phyloP scores from a whole-genome alignment of 2,797 vertebrate genomes.

The Ibycter americanus region DNA sequence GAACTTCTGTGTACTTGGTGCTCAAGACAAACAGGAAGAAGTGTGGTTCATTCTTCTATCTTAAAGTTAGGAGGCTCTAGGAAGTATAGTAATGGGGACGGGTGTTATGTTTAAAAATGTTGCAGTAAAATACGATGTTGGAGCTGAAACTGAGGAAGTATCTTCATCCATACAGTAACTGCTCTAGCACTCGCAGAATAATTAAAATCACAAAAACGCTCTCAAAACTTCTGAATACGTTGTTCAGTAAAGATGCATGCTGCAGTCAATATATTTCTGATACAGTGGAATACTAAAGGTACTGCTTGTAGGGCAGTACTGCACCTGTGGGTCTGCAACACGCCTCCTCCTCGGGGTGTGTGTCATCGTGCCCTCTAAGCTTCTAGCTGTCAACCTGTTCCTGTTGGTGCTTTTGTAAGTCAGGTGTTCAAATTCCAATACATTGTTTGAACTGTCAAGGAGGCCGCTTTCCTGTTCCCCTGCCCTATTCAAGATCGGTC shows the following conservation, averaged over 20 bases:
- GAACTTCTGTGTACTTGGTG: not conserved
- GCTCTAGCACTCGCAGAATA: not conserved
- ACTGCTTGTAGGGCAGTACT: not conserved
- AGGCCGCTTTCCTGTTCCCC: not conserved
- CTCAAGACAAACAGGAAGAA: not conserved
- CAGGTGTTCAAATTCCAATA: not conserved
- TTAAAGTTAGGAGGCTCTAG: not conserved
- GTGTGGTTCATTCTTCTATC: not conserved
- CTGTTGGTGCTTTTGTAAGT: not conserved
- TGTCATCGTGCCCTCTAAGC: not conserved
- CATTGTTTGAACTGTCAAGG: not conserved
- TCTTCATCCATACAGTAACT: not conserved
- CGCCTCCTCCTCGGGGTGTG: fast-evolving
- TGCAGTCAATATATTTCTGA: not conserved
- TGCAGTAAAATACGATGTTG: not conserved
- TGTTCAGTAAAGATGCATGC: not conserved
- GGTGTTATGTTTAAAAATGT: not conserved
- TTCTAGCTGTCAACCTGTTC: not conserved
- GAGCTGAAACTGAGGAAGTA: not conserved
- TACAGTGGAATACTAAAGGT: not conserved
- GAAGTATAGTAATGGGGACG: not conserved
- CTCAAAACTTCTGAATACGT: not conserved
- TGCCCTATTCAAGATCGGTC: not conserved
- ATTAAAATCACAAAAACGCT: not conserved
- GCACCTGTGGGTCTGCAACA: not conserved